phyloP scores from a whole-genome alignment of 2,888 invertebrate genomes.

The Drosophila mercatorum region DNA sequence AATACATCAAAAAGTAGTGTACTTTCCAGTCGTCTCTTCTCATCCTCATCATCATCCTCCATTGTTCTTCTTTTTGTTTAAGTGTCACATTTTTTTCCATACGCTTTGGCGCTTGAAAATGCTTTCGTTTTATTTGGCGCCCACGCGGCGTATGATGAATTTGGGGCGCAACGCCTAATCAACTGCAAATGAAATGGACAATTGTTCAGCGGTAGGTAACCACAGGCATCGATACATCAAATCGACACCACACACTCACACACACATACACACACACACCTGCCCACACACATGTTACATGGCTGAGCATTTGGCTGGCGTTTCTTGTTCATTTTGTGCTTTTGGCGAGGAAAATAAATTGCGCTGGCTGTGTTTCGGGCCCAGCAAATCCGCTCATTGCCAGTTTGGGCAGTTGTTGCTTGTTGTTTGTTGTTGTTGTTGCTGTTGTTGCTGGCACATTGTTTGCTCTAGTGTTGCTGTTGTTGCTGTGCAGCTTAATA shows the following conservation, averaged over 20 bases:
- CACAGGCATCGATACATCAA: conserved; percentile 76
- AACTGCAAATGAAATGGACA: conserved; percentile 80
- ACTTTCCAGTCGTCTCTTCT: too few species aligned
- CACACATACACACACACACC: conserved; percentile 13
- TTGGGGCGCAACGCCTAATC: conserved; percentile 68
- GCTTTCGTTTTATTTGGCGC: conserved; percentile 32
- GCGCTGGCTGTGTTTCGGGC: conserved; percentile 64
- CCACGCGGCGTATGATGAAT: conserved; percentile 73
- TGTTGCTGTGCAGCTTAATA: conserved; percentile 64
- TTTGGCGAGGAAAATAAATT: conserved; percentile 72
- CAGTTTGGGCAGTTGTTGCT: conserved; percentile 48
- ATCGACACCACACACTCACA: conserved; percentile 60
- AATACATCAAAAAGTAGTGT: not conserved
- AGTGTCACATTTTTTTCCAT: conserved; percentile 10
- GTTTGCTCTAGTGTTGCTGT: conserved; percentile 49
- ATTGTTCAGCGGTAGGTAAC: conserved; percentile 67
- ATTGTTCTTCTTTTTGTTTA: not conserved
- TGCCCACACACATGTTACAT: conserved; percentile 17
- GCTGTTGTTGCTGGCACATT: conserved; percentile 37
- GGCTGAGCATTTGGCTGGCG: conserved; percentile 19
- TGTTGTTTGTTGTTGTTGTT: conserved; percentile 11
- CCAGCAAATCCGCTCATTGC: conserved; percentile 76
- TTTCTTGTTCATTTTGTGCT: conserved; percentile 65
- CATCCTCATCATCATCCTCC: too few species aligned
- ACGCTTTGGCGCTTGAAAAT: conserved; percentile 12